Evolutionary conservation across 2,888 invertebrate genomes (phyloP).

Genomic region (Emmelina monodactyla): DNA sequence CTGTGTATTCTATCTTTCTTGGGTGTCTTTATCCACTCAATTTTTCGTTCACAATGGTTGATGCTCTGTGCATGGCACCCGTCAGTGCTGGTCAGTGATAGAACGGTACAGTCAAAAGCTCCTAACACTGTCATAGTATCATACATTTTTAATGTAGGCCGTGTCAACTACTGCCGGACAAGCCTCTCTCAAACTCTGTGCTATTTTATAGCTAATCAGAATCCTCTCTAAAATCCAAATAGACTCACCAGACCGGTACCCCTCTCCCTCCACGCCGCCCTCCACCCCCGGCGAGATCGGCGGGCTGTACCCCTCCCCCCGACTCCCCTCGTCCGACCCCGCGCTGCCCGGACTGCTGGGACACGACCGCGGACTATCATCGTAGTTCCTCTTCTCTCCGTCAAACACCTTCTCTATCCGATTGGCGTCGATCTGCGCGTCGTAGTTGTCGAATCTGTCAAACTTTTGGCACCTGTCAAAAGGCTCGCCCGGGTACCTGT

Average conservation of each 20-base stretch:
- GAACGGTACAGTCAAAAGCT: background rate
- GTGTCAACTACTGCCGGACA: too few relatives aligned
- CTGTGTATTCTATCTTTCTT: too few relatives aligned
- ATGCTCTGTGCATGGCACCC: too few relatives aligned
- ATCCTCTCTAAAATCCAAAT: background rate
- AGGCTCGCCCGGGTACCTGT: slow-evolving; percentile 39
- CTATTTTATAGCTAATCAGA: too few relatives aligned
- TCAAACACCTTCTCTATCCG: slow-evolving; percentile 37
- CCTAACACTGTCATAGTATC: too few relatives aligned
- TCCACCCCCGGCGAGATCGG: slow-evolving; percentile 88
- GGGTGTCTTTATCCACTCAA: too few relatives aligned
- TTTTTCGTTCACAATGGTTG: too few relatives aligned
- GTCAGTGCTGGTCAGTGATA: too few relatives aligned
- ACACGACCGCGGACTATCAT: slow-evolving; percentile 36
- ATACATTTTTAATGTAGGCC: too few relatives aligned
- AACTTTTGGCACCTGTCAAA: slow-evolving; percentile 27
- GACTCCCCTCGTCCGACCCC: slow-evolving; percentile 64
- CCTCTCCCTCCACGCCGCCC: slow-evolving; percentile 64
- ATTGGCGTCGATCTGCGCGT: slow-evolving; percentile 50
- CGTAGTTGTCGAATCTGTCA: slow-evolving; percentile 38
- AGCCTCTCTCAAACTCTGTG: too few relatives aligned
- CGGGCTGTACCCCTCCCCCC: slow-evolving; percentile 78
- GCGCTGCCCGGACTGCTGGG: slow-evolving; percentile 46
- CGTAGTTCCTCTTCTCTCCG: slow-evolving; percentile 9
- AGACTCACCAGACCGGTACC: slow-evolving; percentile 53